Percentiles rank a stretch among this genome's conserved stretches.
Evolutionary conservation across 2,888 invertebrate species (phyloP).

Genomic region (Euzetes globulus): DNA sequence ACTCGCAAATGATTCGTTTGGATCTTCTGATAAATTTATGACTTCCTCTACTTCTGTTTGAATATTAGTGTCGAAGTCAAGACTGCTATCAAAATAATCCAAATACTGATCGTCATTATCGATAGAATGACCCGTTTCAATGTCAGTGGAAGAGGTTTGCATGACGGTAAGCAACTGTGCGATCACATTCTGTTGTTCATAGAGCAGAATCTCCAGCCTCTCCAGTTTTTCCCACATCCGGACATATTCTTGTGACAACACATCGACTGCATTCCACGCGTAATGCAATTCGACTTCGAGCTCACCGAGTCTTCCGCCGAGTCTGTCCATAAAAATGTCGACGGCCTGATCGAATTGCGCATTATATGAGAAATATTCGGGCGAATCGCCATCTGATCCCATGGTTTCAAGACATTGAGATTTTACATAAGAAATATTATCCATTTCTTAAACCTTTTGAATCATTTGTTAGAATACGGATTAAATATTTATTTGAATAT

Average conservation of each 20-base stretch:
- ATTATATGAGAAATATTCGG: neutral
- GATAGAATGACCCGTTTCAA: neutral
- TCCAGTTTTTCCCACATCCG: conserved; percentile 89
- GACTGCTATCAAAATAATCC: conserved; percentile 13
- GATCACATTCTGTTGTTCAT: conserved; percentile 84
- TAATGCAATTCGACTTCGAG: conserved; percentile 83
- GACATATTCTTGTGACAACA: conserved; percentile 82
- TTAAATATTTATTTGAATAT: neutral
- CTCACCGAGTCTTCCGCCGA: conserved; percentile 74
- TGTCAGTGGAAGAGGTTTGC: neutral
- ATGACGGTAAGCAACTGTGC: conserved; percentile 60
- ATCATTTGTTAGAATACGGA: neutral
- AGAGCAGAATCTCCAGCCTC: conserved; percentile 71
- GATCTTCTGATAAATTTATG: conserved; percentile 7
- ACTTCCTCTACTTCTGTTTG: neutral
- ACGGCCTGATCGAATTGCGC: conserved; percentile 46
- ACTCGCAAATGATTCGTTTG: conserved; percentile 15
- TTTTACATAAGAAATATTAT: neutral
- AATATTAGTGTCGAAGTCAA: neutral
- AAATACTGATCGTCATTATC: neutral
- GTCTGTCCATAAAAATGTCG: conserved; percentile 82
- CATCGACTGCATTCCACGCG: conserved; percentile 82
- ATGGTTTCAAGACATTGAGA: neutral
- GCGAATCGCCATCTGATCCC: neutral
- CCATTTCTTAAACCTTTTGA: neutral